Evolutionary conservation across 2,797 vertebrate species (phyloP).

Genomic region (Accipiter badius): DNA sequence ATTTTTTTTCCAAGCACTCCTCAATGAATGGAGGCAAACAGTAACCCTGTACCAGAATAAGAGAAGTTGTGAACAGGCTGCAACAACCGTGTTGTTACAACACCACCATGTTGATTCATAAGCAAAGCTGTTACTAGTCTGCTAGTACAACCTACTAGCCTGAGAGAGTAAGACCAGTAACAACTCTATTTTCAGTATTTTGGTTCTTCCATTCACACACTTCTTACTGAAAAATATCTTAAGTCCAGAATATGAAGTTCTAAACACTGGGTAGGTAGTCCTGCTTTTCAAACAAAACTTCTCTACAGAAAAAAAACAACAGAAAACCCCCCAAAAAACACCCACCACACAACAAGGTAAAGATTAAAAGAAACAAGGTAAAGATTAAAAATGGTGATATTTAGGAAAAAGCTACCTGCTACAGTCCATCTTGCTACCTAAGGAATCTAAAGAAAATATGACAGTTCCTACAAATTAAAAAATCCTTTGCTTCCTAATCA

Average conservation of each 20-base stretch:
- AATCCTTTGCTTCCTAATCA: neutral
- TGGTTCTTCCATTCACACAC: neutral
- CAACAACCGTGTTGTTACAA: neutral
- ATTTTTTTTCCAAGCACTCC: neutral
- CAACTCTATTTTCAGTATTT: neutral
- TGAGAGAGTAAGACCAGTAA: neutral
- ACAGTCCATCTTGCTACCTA: neutral
- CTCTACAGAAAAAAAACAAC: neutral
- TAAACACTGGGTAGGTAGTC: neutral
- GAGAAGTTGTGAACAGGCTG: neutral
- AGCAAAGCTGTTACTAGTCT: neutral
- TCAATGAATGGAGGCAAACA: neutral
- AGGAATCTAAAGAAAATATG: neutral
- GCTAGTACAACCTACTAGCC: neutral
- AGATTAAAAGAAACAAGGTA: neutral
- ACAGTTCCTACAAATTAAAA: neutral
- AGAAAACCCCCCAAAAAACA: too few relatives aligned
- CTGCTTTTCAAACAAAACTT: neutral
- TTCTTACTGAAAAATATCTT: neutral
- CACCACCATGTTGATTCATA: neutral
- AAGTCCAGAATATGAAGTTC: neutral
- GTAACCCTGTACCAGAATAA: neutral
- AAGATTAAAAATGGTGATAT: neutral
- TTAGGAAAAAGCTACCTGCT: neutral
- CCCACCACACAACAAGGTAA: neutral